Conservation (phyloP, 2,113 vertebrate species). For the Gallinago paraguaiae region DNA sequence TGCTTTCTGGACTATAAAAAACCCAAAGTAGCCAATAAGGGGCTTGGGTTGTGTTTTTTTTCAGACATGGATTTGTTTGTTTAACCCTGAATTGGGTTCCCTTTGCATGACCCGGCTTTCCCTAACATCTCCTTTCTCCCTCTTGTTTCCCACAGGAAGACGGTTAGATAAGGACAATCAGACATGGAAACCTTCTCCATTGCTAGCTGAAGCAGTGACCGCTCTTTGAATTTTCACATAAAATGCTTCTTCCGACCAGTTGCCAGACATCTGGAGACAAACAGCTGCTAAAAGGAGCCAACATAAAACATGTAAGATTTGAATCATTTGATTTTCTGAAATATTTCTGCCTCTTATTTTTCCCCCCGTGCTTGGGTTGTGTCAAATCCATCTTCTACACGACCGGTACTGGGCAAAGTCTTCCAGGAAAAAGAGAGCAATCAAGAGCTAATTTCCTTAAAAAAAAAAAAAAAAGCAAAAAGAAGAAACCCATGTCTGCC, state of each 20-base stretch:
- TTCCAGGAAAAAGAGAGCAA: not conserved
- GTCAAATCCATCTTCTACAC: not conserved
- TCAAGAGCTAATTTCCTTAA: not conserved
- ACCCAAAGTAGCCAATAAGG: not conserved
- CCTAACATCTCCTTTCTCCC: not conserved
- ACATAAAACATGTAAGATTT: not conserved
- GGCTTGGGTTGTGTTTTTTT: not conserved
- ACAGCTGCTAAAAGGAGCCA: not conserved
- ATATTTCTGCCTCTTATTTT: not conserved
- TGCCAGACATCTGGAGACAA: constrained; percentile 35
- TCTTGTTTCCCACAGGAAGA: not conserved
- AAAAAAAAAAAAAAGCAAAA: too few relatives aligned
- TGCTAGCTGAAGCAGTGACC: not conserved
- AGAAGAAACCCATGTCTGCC: not conserved
- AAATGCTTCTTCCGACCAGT: not conserved
- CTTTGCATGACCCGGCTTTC: not conserved
- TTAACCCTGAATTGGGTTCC: not conserved
- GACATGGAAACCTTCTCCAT: not conserved
- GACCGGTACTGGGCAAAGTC: not conserved
- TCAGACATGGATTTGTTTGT: not conserved
- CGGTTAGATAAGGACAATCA: not conserved
- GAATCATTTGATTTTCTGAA: not conserved
- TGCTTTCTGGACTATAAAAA: not conserved
- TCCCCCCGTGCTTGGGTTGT: not conserved
- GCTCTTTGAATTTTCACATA: not conserved